A percentile compares a stretch with the other conserved stretches of the same genome.
phyloP scores from a whole-genome alignment of 2,113 vertebrate genomes.

The Alethe diademata region DNA sequence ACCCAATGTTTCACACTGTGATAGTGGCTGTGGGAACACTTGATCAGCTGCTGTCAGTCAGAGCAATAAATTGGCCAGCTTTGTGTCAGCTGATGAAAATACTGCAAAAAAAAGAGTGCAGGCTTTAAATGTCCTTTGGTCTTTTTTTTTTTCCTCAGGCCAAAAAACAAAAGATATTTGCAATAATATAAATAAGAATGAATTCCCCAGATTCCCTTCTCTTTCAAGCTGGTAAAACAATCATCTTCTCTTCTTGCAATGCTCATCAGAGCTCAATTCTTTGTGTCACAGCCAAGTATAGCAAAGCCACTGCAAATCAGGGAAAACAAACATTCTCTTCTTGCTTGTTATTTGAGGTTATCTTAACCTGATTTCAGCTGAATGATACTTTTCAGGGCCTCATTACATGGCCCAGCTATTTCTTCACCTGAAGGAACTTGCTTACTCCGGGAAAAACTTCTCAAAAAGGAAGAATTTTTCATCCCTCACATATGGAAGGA shows the following conservation, averaged over 20 bases:
- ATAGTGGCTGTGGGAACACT: conserved; percentile 58
- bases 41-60: conserved; percentile 66
- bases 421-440: conserved; percentile 22
- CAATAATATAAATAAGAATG: conserved; percentile 40
- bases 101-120: conserved; percentile 28
- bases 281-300: conserved; percentile 27
- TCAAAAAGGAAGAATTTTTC: background rate
- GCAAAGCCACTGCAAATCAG: conserved; percentile 46
- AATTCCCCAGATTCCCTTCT: conserved; percentile 3
- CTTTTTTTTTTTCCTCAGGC: background rate
- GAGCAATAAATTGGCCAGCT: conserved; percentile 60
- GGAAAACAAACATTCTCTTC: conserved; percentile 39
- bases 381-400: background rate
- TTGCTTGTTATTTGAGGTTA: conserved; percentile 20
- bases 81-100: conserved; percentile 57
- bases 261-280: conserved; percentile 32
- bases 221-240: conserved; percentile 53
- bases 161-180: background rate
- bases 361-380: background rate
- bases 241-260: conserved; percentile 29
- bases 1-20: conserved; percentile 61
- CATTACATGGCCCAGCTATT: background rate
- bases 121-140: conserved; percentile 35
- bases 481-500: background rate
- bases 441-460: background rate